Conservation (phyloP, 1,140 invertebrate species). For the Zaprionus tsacasi region DNA sequence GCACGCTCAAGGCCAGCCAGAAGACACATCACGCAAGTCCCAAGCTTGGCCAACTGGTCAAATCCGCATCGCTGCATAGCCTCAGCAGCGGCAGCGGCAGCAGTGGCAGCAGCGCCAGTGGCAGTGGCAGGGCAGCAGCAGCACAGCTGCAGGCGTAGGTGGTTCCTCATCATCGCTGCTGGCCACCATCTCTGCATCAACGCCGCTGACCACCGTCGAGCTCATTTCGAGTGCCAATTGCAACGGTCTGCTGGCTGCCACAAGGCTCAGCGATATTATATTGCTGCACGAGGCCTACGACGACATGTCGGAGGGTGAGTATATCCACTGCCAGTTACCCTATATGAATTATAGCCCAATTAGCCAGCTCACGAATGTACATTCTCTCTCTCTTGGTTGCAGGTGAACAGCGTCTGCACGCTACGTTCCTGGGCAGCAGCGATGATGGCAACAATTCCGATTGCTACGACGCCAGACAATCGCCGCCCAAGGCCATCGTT, state of each 20-base stretch:
- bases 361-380: background rate
- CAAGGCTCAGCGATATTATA: conserved; percentile 76
- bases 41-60: conserved; percentile 70
- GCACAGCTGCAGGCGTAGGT: conserved; percentile 49
- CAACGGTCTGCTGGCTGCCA: conserved; percentile 75
- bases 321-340: background rate
- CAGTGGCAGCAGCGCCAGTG: conserved; percentile 33
- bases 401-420: conserved; percentile 81
- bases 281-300: conserved; percentile 82
- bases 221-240: conserved; percentile 73
- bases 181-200: conserved; percentile 77
- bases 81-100: conserved; percentile 70
- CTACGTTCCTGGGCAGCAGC: conserved; percentile 79
- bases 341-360: conserved; percentile 11
- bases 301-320: conserved; percentile 88
- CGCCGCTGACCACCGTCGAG: conserved; percentile 76
- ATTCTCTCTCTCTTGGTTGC: background rate
- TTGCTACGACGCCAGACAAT: conserved; percentile 85
- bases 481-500: conserved; percentile 95
- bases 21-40: conserved; percentile 49
- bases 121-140: conserved; percentile 51
- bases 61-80: conserved; percentile 76
- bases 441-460: conserved; percentile 83
- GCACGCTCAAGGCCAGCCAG: conserved; percentile 69
- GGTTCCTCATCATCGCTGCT: conserved; percentile 73